Conservation (phyloP, 2,888 invertebrate species). For the Amphipyra tragopoginis region DNA sequence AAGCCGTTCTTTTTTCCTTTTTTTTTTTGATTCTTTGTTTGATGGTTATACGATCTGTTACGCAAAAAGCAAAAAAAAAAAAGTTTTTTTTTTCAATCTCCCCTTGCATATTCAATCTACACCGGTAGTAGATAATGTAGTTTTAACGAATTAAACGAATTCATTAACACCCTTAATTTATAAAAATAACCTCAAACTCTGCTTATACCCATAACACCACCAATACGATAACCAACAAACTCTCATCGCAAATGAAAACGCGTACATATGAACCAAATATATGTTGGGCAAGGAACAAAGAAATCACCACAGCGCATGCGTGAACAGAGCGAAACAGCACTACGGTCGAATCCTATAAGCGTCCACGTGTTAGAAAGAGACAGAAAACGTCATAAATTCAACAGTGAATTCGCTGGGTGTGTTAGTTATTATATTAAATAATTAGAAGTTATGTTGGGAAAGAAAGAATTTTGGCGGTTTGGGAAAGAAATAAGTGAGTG, state of each 20-base stretch:
- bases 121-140: no score
- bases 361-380: slow-evolving; percentile 49
- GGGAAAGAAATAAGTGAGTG: no score
- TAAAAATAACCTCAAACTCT: not conserved
- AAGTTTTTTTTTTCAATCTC: no score
- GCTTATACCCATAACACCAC: not conserved
- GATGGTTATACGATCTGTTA: no score
- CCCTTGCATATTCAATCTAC: no score
- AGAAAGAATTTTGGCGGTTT: no score
- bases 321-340: slow-evolving; percentile 54
- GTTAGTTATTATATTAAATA: slow-evolving; percentile 11
- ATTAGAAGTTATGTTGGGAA: slow-evolving; percentile 15
- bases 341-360: slow-evolving; percentile 43
- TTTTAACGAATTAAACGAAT: no score
- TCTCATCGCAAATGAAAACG: not conserved
- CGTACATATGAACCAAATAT: not conserved
- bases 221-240: not conserved
- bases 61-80: no score
- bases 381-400: slow-evolving; percentile 69
- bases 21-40: no score
- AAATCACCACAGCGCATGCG: slow-evolving; percentile 66
- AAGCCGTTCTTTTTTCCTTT: no score
- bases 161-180: no score
- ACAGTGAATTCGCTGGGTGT: slow-evolving; percentile 35
- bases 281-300: slow-evolving; percentile 62